These are phyloP conservation scores for Smithornis capensis DNA, from an alignment of 2,113 vertebrate genomes.

Conservation along the genomic window DNA sequence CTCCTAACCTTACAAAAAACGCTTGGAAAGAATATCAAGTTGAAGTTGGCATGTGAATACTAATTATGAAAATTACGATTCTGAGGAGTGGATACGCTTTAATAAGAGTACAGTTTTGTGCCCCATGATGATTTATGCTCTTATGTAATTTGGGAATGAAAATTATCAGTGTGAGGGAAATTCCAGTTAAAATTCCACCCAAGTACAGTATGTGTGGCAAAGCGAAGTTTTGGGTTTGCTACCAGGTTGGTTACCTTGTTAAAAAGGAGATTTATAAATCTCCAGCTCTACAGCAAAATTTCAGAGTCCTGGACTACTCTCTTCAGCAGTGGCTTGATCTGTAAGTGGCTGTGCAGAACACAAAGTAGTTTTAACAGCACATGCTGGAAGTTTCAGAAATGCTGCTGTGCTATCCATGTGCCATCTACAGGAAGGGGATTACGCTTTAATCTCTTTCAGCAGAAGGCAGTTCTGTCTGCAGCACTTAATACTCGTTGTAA, in stretches of 20 bases:
- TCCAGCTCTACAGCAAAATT: too few relatives aligned
- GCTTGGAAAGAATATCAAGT: neutral
- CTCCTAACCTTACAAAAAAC: neutral
- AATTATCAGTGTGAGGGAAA: neutral
- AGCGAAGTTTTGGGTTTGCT: neutral
- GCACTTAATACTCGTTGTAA: neutral
- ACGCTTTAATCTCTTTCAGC: conserved; percentile 8
- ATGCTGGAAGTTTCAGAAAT: neutral
- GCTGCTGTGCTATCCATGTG: neutral
- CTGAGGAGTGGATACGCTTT: neutral
- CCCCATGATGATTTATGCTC: neutral
- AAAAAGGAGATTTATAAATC: neutral
- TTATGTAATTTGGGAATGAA: neutral
- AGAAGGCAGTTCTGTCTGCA: neutral
- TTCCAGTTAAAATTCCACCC: neutral
- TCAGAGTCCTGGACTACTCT: neutral
- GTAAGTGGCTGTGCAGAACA: neutral
- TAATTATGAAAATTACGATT: neutral
- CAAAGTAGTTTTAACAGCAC: neutral
- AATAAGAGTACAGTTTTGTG: neutral
- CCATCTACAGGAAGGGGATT: conserved; percentile 22
- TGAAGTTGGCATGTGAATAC: neutral
- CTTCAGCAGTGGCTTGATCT: neutral
- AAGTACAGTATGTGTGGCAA: neutral
- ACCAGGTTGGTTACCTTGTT: neutral